Evolutionary conservation across 2,113 vertebrate genomes (phyloP), one percentile per base, ranked within the genome.

Genomic region (Megaptera novaeangliae): DNA sequence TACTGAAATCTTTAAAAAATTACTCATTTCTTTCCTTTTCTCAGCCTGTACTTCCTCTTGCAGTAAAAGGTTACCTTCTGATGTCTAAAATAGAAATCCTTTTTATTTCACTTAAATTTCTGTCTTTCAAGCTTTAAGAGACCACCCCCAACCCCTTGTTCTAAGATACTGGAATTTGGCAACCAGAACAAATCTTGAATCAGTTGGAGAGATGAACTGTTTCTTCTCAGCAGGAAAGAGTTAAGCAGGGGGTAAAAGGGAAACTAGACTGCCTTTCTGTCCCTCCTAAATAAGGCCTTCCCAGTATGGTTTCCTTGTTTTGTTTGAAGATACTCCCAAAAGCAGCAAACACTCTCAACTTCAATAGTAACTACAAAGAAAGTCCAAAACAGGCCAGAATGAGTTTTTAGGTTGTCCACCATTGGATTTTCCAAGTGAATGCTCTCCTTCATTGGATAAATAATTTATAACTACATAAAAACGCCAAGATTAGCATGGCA

Each of bases 211-310:
- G 81, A 97, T 72, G 34, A 95, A 80, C 25, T 91, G 69, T 95
- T 97, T 94, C 88, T 97, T 97, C 95, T 96, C 96, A 97, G 93
- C 87, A 94, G 75, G 83, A 96, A 95, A 84, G 72, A 91, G 63
- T 97, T 97, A 96, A 97, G 69, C 69, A 95, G 36, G n/a, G 69
- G 46, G 44, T 92, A 55, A 96, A 87, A 84, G 71, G 69, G 68
- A 84, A 97, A 93, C 64, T 55, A 75, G 55, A 83, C 29, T 63
- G 44, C 61, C 69, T 91, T 91, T 95, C 34, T 95, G 44, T 90
- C 10, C 34, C 49, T 95, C 44, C 21, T 68, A 94, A 91, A 77
- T 87, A 57, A 96, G 46, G n/a, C n/a, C 41, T 93, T 96, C 88
- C 71, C 88, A 96, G 74, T 97, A 64, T 97, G 96, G 64, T 94